phyloP scores from a whole-genome alignment of 2,888 invertebrate species.

The Doris montereyensis region DNA sequence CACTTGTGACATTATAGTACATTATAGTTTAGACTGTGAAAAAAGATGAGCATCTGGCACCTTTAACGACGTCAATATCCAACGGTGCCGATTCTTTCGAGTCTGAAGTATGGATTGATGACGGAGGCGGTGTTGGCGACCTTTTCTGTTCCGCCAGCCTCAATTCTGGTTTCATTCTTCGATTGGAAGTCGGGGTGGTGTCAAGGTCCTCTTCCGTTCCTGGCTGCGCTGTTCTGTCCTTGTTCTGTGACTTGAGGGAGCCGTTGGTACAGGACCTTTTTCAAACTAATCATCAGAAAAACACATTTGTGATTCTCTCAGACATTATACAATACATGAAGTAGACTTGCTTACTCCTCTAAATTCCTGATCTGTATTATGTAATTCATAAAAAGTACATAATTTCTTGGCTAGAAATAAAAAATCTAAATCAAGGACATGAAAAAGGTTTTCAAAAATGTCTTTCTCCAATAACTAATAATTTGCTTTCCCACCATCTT shows the following conservation, averaged over 20 bases:
- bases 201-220: neutral
- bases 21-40: too few species aligned
- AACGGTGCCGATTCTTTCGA: neutral
- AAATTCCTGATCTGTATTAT: too few species aligned
- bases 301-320: too few species aligned
- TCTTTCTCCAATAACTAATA: too few species aligned
- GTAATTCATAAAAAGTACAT: too few species aligned
- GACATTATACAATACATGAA: neutral
- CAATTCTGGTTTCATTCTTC: neutral
- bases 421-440: too few species aligned
- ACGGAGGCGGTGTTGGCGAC: conserved; percentile 24
- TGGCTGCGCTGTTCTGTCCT: neutral
- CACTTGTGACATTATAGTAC: too few species aligned
- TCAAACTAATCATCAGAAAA: too few species aligned
- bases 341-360: neutral
- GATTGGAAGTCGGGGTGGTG: neutral
- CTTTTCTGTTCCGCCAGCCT: neutral
- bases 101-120: neutral
- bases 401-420: too few species aligned
- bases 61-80: conserved; percentile 21
- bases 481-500: too few species aligned
- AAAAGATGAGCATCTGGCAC: too few species aligned
- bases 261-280: neutral
- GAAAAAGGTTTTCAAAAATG: too few species aligned
- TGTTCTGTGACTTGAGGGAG: neutral